A percentile compares a stretch with the other conserved stretches of the same genome.
Evolutionary conservation across 2,113 vertebrate genomes (phyloP).

Genomic region (Collichthys lucidus): DNA sequence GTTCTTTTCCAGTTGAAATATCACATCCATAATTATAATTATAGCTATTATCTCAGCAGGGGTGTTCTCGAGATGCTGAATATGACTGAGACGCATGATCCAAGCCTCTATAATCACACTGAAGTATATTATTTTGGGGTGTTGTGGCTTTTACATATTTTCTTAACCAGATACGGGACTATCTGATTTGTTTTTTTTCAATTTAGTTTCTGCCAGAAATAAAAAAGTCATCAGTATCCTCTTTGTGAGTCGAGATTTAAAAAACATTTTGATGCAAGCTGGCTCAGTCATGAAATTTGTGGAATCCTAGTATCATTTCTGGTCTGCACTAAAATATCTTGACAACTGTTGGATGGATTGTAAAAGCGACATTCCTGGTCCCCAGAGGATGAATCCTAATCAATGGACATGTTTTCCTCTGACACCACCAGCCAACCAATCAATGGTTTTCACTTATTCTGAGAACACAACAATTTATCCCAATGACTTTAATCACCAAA

Average conservation of each 20-base stretch:
- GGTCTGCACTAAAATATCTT: background rate
- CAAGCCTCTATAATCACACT: background rate
- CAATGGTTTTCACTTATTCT: too few species aligned
- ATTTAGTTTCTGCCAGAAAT: background rate
- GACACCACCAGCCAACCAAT: too few species aligned
- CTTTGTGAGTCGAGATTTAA: too few species aligned
- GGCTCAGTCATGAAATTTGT: too few species aligned
- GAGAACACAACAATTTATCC: too few species aligned
- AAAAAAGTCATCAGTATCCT: background rate
- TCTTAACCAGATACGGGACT: background rate
- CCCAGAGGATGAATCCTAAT: background rate
- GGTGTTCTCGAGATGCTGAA: slow-evolving; percentile 12
- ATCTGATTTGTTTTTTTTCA: background rate
- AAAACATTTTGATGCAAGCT: too few species aligned
- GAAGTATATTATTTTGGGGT: slow-evolving; percentile 5
- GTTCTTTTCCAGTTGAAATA: slow-evolving; percentile 39
- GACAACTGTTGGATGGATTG: background rate
- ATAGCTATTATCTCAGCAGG: slow-evolving; percentile 41
- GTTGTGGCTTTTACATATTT: slow-evolving; percentile 17
- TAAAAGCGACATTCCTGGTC: background rate
- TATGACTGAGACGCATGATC: slow-evolving; percentile 17
- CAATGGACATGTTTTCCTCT: too few species aligned
- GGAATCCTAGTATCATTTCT: background rate
- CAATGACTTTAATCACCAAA: background rate
- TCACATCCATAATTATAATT: slow-evolving; percentile 56